Evolutionary conservation across 2,888 invertebrate genomes (phyloP).

Genomic region (Pheosia gnoma): DNA sequence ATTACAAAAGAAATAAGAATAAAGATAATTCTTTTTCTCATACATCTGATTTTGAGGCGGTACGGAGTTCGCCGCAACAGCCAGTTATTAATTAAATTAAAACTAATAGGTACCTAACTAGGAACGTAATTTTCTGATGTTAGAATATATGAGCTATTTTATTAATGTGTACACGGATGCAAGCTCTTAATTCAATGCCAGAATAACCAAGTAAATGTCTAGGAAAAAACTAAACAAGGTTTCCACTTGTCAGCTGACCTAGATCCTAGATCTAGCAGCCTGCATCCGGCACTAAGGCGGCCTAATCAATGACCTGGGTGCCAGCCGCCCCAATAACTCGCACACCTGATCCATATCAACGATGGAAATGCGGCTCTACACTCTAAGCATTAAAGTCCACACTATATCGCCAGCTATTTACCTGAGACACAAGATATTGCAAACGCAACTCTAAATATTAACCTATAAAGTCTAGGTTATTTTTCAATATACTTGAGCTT

Average conservation of each 20-base stretch:
- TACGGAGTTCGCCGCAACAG: no score
- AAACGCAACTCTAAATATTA: neutral
- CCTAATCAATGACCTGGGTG: slow-evolving; percentile 46
- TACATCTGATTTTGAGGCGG: no score
- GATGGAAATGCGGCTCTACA: neutral
- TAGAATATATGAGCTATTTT: no score
- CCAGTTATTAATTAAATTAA: no score
- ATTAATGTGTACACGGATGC: no score
- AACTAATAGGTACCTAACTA: no score
- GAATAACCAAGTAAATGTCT: slow-evolving; percentile 10
- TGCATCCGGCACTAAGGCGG: slow-evolving; percentile 28
- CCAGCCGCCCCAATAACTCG: slow-evolving; percentile 42
- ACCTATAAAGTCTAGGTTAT: neutral
- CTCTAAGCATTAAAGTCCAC: neutral
- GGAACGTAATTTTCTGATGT: no score
- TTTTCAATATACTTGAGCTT: no score
- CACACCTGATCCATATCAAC: slow-evolving; percentile 14
- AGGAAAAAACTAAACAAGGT: slow-evolving; percentile 25
- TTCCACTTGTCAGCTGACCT: slow-evolving; percentile 27
- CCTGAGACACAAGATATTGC: neutral
- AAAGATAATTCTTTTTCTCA: no score
- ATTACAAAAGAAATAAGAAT: no score
- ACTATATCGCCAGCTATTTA: no score
- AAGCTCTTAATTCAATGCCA: neutral
- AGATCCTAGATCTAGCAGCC: slow-evolving; percentile 32